Percentiles rank a stretch among this genome's conserved stretches.
Evolutionary conservation across 2,888 invertebrate genomes (phyloP).

Genomic region (Polia nebulosa): DNA sequence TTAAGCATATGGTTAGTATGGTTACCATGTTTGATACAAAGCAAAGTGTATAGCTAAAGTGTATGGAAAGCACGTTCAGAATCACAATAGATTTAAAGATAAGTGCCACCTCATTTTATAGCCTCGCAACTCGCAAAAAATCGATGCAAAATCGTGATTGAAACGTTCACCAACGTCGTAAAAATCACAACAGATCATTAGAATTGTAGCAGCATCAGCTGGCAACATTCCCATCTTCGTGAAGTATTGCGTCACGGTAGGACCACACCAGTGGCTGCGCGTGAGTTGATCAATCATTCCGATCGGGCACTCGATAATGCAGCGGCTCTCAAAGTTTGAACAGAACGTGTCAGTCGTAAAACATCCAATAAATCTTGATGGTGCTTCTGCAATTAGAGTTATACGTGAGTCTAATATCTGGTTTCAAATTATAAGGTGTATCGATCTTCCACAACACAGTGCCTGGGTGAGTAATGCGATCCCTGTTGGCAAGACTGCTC

Average conservation of each 20-base stretch:
- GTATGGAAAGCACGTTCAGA: background rate
- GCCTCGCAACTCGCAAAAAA: background rate
- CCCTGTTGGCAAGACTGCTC: too few relatives aligned
- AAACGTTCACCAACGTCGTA: constrained; percentile 28
- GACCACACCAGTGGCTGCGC: constrained; percentile 72
- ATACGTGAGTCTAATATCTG: constrained; percentile 19
- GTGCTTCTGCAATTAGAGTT: constrained; percentile 27
- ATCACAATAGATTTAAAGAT: constrained; percentile 5
- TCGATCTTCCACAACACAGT: too few relatives aligned
- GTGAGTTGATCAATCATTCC: constrained; percentile 74
- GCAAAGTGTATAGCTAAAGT: too few relatives aligned
- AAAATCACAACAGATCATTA: constrained; percentile 51
- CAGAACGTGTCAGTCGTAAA: constrained; percentile 29
- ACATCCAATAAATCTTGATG: constrained; percentile 21
- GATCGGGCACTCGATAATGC: constrained; percentile 67
- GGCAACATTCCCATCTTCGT: constrained; percentile 59
- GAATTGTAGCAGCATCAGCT: constrained; percentile 53
- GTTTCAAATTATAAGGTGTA: constrained; percentile 5
- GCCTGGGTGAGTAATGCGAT: too few relatives aligned
- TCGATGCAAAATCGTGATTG: constrained; percentile 38
- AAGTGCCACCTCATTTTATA: background rate
- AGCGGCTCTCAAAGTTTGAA: constrained; percentile 61
- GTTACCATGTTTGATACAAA: too few relatives aligned
- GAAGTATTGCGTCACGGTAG: constrained; percentile 65
- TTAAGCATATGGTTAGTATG: too few relatives aligned